Base-by-base conservation (phyloP, 2,113 vertebrate genomes). In the Brienomyrus brachyistius region DNA sequence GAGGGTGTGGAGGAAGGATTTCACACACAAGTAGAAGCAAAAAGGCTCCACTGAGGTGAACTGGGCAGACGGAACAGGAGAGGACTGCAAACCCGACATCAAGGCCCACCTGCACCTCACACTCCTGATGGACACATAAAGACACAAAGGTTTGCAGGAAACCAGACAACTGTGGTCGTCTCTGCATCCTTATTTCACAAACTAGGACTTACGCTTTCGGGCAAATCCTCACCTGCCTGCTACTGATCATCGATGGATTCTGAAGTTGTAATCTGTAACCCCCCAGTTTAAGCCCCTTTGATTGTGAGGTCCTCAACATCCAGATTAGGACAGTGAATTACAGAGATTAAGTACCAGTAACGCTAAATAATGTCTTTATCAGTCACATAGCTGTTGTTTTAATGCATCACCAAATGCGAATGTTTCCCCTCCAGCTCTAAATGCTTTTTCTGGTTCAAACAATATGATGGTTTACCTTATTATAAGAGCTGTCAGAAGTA, bases 21-120 rank as follows among this genome's bases (percentile, higher is more conserved):
- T 89, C 48, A 89, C 52, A 89, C 88, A 56, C 51, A 15, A 4
- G 7, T 2, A 89, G 70, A 89, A 52, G 40, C 87, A 80, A 40
- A 21, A n/a, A 8, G n/a, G 17, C 56, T 47, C 23, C 45, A 52
- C n/a, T 5, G 23, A 50, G 5, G 40, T 6, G 56, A 27, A 48
- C 19, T 45, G 21, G 21, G 31, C 77, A 84, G n/a, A 59, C 35
- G 51, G 15, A 23, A 31, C 88, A 31, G 31, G 31, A 31, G 40
- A 40, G 27, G 51, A 19, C n/a, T 87, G n/a, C 86, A 56, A 21
- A 31, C 19, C 27, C 40, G 31, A 17, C 31, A 4, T 19, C 52
- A 80, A 10, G 15, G 5, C 31, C 35, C 31, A n/a, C 21, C 8
- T 89, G 48, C 21, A n/a, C 83, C 62, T 70, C 19, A 52, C 23